Percentiles rank a stretch among this genome's conserved stretches.
phyloP scores from a whole-genome alignment of 2,888 invertebrate genomes.

The Cerceris ruficornis region DNA sequence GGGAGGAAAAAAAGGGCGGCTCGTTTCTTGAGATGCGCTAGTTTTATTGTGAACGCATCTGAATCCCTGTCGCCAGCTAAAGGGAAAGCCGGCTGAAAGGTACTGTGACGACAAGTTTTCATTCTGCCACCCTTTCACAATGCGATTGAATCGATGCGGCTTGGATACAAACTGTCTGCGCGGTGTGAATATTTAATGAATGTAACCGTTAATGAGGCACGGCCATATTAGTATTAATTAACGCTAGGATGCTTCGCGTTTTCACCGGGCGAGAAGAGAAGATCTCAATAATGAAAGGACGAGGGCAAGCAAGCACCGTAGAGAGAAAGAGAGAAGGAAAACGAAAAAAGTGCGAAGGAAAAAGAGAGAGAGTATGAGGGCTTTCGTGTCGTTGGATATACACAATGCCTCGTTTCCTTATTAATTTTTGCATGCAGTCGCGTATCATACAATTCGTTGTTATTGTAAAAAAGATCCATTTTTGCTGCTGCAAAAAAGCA shows the following conservation, averaged over 20 bases:
- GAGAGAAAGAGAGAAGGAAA: conserved; percentile 15
- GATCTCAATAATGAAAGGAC: conserved; percentile 26
- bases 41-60: conserved; percentile 39
- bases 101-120: conserved; percentile 51
- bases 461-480: neutral
- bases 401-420: conserved; percentile 52
- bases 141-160: conserved; percentile 67
- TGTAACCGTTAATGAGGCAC: conserved; percentile 75
- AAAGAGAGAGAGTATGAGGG: neutral
- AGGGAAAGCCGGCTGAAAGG: conserved; percentile 44
- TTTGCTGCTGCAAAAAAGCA: conserved; percentile 23
- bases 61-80: conserved; percentile 42
- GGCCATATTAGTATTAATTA: conserved; percentile 73
- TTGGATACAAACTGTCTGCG: conserved; percentile 57
- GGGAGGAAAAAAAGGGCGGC: conserved; percentile 37
- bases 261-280: conserved; percentile 33
- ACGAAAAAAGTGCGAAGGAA: neutral
- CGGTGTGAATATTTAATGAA: conserved; percentile 72
- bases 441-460: conserved; percentile 17
- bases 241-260: conserved; percentile 55
- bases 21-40: conserved; percentile 33
- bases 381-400: conserved; percentile 44
- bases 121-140: conserved; percentile 55
- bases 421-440: conserved; percentile 38
- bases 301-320: neutral